Evolutionary conservation across 2,888 invertebrate species (phyloP).

Genomic region (Eilema griseolum): DNA sequence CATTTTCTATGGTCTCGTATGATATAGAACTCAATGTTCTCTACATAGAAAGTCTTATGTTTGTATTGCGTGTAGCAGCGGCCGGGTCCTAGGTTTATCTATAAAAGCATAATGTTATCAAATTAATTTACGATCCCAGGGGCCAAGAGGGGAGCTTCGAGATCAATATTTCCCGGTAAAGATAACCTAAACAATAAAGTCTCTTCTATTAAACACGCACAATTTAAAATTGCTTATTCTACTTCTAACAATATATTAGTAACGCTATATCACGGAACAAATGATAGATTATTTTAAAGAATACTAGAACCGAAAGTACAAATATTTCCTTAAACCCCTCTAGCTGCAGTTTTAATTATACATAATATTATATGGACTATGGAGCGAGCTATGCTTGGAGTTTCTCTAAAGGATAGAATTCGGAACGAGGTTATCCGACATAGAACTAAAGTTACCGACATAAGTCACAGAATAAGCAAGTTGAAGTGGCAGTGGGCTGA

Average conservation of each 20-base stretch:
- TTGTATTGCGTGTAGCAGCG: slow-evolving; percentile 9
- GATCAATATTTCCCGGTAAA: slow-evolving; percentile 20
- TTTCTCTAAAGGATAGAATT: too few species aligned
- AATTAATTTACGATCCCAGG: slow-evolving; percentile 25
- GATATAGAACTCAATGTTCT: not conserved
- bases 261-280: too few species aligned
- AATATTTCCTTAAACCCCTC: too few species aligned
- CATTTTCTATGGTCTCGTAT: not conserved
- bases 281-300: too few species aligned
- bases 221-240: not conserved
- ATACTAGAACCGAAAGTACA: too few species aligned
- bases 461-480: too few species aligned
- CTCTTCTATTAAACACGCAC: slow-evolving; percentile 3
- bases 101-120: slow-evolving; percentile 32
- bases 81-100: slow-evolving; percentile 18
- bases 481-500: too few species aligned
- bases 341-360: too few species aligned
- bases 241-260: not conserved
- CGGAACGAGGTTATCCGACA: too few species aligned
- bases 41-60: not conserved
- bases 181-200: slow-evolving; percentile 23
- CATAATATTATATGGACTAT: too few species aligned
- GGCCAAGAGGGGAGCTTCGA: slow-evolving; percentile 27
- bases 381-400: too few species aligned
- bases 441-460: too few species aligned